Percentiles rank a stretch among this genome's conserved stretches.
Conservation (phyloP, 2,888 invertebrate species). For the Theretra japonica region DNA sequence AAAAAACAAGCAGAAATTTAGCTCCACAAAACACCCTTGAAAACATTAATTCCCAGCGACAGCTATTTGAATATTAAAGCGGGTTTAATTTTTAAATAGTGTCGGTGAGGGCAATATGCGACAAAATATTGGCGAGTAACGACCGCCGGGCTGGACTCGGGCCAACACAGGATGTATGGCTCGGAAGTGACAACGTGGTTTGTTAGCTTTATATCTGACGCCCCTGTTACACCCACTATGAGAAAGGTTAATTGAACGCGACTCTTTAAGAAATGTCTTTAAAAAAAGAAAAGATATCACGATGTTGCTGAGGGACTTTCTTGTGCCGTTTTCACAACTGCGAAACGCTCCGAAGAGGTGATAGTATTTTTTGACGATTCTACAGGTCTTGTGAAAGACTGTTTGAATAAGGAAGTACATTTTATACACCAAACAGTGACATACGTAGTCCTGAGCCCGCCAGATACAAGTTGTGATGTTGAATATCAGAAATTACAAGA, state of each 20-base stretch:
- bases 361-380: no score
- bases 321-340: no score
- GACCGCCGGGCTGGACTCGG: background rate
- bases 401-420: no score
- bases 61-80: slow-evolving; percentile 18
- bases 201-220: background rate
- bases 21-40: background rate
- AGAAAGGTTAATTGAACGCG: background rate
- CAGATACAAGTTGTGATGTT: no score
- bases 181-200: background rate
- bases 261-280: background rate
- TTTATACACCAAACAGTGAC: no score
- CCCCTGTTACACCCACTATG: background rate
- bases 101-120: background rate
- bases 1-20: background rate
- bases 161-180: background rate
- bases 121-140: slow-evolving; percentile 17
- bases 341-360: no score
- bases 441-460: no score
- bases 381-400: no score
- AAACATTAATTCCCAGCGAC: background rate
- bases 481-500: no score
- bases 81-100: slow-evolving; percentile 20
- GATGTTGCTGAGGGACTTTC: no score
- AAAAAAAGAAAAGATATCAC: no score